phyloP scores from a whole-genome alignment of 2,113 vertebrate genomes.

The Gymnogyps californianus region DNA sequence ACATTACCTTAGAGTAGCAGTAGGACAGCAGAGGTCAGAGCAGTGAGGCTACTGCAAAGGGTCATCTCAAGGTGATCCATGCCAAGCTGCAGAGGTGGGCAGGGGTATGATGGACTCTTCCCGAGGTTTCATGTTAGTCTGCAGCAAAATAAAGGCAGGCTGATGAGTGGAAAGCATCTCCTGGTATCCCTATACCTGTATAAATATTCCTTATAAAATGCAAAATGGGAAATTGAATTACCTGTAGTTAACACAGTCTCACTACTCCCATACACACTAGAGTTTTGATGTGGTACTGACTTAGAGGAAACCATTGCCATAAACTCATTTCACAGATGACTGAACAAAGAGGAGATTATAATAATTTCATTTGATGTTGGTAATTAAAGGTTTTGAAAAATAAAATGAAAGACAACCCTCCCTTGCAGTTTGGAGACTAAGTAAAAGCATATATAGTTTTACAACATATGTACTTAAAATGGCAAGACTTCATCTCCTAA shows the following conservation, averaged over 20 bases:
- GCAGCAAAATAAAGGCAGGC: neutral
- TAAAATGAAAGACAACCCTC: neutral
- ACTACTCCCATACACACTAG: neutral
- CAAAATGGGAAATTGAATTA: neutral
- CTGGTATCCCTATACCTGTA: neutral
- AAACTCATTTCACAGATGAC: slow-evolving; percentile 30
- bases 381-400: slow-evolving; percentile 49
- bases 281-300: slow-evolving; percentile 39
- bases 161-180: neutral
- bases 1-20: neutral
- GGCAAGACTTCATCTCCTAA: neutral
- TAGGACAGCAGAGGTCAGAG: neutral
- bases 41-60: neutral
- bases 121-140: neutral
- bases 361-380: slow-evolving; percentile 36
- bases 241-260: neutral
- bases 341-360: slow-evolving; percentile 40
- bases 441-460: slow-evolving; percentile 6
- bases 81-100: neutral
- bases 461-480: neutral
- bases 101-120: neutral
- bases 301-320: neutral
- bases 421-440: neutral
- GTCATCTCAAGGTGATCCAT: neutral
- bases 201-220: neutral